phyloP scores from a whole-genome alignment of 2,113 vertebrate species.

The Hyperopisus bebe region DNA sequence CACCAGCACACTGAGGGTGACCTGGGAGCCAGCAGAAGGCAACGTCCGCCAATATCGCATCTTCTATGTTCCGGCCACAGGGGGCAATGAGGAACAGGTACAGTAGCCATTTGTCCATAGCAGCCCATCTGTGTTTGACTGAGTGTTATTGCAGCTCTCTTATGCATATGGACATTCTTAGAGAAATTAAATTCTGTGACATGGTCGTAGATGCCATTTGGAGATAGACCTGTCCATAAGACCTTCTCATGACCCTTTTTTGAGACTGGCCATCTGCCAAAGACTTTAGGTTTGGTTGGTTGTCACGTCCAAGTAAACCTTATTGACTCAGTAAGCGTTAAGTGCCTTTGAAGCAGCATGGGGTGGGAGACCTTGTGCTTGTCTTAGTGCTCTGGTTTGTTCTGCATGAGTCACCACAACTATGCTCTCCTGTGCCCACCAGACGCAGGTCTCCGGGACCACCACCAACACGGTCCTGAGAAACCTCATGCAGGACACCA shows the following conservation, averaged over 20 bases:
- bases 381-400: neutral
- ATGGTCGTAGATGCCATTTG: neutral
- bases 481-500: conserved; percentile 76
- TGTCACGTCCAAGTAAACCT: neutral
- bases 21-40: conserved; percentile 93
- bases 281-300: neutral
- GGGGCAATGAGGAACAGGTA: conserved; percentile 81
- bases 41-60: conserved; percentile 84
- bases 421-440: neutral
- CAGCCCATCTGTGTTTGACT: neutral
- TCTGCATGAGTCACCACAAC: neutral
- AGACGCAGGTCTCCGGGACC: conserved; percentile 81
- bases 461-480: conserved; percentile 77
- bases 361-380: neutral
- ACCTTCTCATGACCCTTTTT: neutral
- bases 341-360: neutral
- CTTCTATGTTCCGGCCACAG: conserved; percentile 72
- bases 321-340: neutral
- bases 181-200: neutral
- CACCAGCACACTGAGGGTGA: conserved; percentile 79
- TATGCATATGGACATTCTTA: neutral
- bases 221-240: neutral
- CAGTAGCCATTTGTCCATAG: neutral
- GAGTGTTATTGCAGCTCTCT: neutral
- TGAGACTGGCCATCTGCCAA: neutral